Evolutionary conservation across 2,888 invertebrate species (phyloP).

Genomic region (Perithous albicinctus): DNA sequence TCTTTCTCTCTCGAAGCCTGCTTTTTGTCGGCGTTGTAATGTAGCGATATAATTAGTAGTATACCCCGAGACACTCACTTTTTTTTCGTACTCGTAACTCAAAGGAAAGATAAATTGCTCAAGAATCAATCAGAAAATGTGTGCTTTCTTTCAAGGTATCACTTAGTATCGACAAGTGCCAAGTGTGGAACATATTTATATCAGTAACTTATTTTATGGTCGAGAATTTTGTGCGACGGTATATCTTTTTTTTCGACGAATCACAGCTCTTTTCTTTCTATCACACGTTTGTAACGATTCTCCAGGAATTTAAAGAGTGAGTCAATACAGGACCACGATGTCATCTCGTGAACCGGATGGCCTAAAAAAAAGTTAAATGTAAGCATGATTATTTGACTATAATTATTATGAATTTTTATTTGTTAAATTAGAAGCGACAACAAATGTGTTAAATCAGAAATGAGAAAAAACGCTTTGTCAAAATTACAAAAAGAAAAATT

Average conservation of each 20-base stretch:
- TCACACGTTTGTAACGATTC: constrained; percentile 70
- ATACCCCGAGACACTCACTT: background rate
- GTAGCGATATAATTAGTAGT: constrained; percentile 3
- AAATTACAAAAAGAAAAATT: too few relatives aligned
- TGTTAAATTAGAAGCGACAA: background rate
- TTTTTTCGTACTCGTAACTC: background rate
- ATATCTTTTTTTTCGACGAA: constrained; percentile 7
- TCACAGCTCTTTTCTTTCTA: constrained; percentile 54
- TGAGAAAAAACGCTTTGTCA: too few relatives aligned
- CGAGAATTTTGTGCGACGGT: constrained; percentile 2
- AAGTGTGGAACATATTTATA: background rate
- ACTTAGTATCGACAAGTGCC: constrained; percentile 23
- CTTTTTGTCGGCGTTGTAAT: constrained; percentile 68
- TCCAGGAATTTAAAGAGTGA: constrained; percentile 89
- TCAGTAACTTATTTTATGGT: constrained; percentile 14
- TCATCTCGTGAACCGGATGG: constrained; percentile 89
- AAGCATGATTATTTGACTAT: constrained; percentile 8
- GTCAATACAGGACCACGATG: constrained; percentile 88
- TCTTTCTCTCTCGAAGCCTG: constrained; percentile 72
- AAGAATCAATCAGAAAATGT: constrained; percentile 11
- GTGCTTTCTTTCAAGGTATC: constrained; percentile 7
- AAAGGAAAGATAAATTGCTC: constrained; percentile 25
- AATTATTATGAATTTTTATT: background rate
- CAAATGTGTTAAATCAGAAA: background rate
- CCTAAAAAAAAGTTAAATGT: constrained; percentile 83